phyloP scores from a whole-genome alignment of 2,113 vertebrate genomes.

The Falcunculus frontatus region DNA sequence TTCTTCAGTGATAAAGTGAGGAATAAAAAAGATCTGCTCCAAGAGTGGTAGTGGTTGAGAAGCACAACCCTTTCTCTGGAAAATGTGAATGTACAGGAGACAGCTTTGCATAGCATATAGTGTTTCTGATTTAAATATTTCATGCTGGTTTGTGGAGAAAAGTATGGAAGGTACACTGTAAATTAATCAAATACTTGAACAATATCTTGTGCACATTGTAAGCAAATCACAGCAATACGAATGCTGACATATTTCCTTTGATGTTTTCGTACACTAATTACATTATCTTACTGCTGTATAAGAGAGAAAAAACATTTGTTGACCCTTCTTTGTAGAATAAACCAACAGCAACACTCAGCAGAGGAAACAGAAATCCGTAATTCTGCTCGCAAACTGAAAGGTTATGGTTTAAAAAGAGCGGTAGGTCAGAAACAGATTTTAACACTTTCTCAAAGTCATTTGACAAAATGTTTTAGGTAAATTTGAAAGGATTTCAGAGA shows the following conservation, averaged over 20 bases:
- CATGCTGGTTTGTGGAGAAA: not conserved
- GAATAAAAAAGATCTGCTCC: not conserved
- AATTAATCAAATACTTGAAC: not conserved
- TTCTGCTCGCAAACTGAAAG: not conserved
- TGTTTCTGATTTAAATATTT: not conserved
- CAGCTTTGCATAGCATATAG: not conserved
- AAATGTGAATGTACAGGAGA: not conserved
- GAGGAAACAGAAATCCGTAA: not conserved
- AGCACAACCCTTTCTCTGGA: not conserved
- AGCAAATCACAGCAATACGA: not conserved
- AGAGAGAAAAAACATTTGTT: not conserved
- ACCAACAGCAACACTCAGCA: not conserved
- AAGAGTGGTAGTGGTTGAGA: not conserved
- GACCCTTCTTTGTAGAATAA: not conserved
- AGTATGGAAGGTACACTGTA: not conserved
- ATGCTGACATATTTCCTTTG: not conserved
- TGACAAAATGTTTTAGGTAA: not conserved
- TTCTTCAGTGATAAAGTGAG: not conserved
- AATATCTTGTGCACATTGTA: not conserved
- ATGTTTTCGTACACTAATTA: not conserved
- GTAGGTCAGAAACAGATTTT: not conserved
- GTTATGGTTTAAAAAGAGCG: not conserved
- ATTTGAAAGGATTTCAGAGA: not conserved
- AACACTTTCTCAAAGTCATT: not conserved
- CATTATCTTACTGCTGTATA: not conserved